A percentile compares a stretch with the other conserved stretches of the same genome.
phyloP scores from a whole-genome alignment of 2,888 invertebrate species.

The Lagria hirta region DNA sequence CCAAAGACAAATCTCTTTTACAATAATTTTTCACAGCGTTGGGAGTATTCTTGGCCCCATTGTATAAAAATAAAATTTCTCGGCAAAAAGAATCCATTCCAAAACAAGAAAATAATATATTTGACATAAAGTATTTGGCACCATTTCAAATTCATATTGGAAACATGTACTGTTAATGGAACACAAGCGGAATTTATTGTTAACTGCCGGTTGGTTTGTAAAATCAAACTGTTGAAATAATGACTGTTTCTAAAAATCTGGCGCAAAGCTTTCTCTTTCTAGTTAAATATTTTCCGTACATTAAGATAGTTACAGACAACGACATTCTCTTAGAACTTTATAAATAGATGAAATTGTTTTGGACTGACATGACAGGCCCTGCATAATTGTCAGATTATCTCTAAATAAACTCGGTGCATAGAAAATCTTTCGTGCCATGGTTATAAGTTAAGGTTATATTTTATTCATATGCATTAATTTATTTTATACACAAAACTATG shows the following conservation, averaged over 20 bases:
- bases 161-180: conserved; percentile 41
- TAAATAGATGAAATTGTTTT: conserved; percentile 19
- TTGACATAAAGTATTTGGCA: conserved; percentile 43
- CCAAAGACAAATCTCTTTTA: too few species aligned
- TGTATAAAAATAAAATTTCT: conserved; percentile 20
- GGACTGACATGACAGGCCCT: conserved; percentile 6
- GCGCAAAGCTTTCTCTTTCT: conserved; percentile 5
- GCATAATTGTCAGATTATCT: conserved; percentile 19
- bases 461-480: too few species aligned
- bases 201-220: conserved; percentile 24
- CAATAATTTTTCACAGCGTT: too few species aligned
- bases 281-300: conserved; percentile 11
- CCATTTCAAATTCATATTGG: conserved; percentile 43
- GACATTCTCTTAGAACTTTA: conserved; percentile 5
- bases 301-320: conserved; percentile 3
- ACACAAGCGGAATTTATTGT: conserved; percentile 37
- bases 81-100: conserved; percentile 32
- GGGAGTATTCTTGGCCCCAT: conserved; percentile 21
- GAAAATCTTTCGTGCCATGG: too few species aligned
- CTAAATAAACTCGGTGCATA: too few species aligned
- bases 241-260: conserved; percentile 10
- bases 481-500: too few species aligned
- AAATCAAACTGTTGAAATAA: conserved; percentile 26
- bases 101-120: conserved; percentile 44
- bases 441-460: too few species aligned